Evolutionary conservation across 2,797 vertebrate genomes (phyloP).

Genomic region (Melanogrammus aeglefinus): DNA sequence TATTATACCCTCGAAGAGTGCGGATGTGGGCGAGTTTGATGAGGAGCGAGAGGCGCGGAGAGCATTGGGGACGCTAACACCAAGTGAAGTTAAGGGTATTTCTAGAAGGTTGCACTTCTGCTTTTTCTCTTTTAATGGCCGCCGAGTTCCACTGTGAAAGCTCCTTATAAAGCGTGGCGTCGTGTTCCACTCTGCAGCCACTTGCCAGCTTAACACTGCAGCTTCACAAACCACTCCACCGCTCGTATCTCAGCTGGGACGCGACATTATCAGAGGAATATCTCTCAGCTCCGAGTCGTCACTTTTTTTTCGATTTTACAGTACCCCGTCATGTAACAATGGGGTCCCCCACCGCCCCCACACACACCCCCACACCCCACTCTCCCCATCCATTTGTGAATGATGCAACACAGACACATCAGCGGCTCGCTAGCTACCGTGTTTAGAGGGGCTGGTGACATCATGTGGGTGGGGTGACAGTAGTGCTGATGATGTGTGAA

Average conservation of each 20-base stretch:
- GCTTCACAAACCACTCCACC: too few relatives aligned
- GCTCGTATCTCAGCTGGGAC: too few relatives aligned
- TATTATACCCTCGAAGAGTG: constrained; percentile 51
- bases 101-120: constrained; percentile 20
- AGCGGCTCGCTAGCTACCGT: constrained; percentile 19
- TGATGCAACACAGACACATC: constrained; percentile 28
- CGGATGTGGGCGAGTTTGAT: constrained; percentile 70
- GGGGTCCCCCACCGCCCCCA: too few relatives aligned
- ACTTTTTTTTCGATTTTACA: too few relatives aligned
- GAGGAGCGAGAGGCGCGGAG: constrained; percentile 49
- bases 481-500: constrained; percentile 55
- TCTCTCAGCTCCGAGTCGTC: too few relatives aligned
- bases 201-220: too few relatives aligned
- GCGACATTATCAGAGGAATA: too few relatives aligned
- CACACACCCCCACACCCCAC: too few relatives aligned
- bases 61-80: constrained; percentile 33
- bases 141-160: too few relatives aligned
- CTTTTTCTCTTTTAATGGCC: constrained; percentile 14
- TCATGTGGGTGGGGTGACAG: constrained; percentile 42
- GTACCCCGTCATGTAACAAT: too few relatives aligned
- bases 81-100: background rate
- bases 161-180: too few relatives aligned
- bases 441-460: constrained; percentile 40
- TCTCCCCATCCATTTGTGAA: background rate
- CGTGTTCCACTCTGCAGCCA: too few relatives aligned